A percentile compares a stretch with the other conserved stretches of the same genome.
These are phyloP conservation scores for Syritta pipiens DNA, from an alignment of 2,888 invertebrate genomes.

Conservation along the genomic window DNA sequence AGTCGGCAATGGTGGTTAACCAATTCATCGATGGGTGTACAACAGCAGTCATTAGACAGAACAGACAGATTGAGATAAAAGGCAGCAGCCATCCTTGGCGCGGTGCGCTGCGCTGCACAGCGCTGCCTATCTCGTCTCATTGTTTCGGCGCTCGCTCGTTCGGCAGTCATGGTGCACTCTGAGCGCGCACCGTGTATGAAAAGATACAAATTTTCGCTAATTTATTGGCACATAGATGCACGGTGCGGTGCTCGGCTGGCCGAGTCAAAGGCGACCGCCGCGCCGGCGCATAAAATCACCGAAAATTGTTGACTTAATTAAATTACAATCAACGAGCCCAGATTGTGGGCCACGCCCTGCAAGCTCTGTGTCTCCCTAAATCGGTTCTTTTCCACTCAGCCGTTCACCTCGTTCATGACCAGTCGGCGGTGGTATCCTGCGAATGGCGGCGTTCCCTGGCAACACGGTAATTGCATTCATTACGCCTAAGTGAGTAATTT, in stretches of 20 bases:
- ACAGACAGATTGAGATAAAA: slow-evolving; percentile 69
- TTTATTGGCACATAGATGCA: slow-evolving; percentile 66
- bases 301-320: slow-evolving; percentile 58
- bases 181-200: slow-evolving; percentile 9
- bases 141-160: slow-evolving; percentile 30
- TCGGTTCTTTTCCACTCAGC: slow-evolving; percentile 5
- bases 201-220: slow-evolving; percentile 68
- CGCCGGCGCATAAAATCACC: slow-evolving; percentile 38
- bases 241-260: slow-evolving; percentile 29
- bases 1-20: slow-evolving; percentile 56
- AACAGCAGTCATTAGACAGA: slow-evolving; percentile 69
- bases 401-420: slow-evolving; percentile 43
- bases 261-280: slow-evolving; percentile 51
- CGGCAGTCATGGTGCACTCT: slow-evolving; percentile 4
- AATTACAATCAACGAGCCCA: slow-evolving; percentile 10
- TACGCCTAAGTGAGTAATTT: slow-evolving; percentile 66
- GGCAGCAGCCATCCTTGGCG: slow-evolving; percentile 60
- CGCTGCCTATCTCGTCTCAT: slow-evolving; percentile 27
- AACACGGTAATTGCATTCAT: slow-evolving; percentile 65
- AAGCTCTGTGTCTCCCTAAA: slow-evolving; percentile 23
- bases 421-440: slow-evolving; percentile 43
- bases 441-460: slow-evolving; percentile 61
- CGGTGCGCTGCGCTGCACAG: neutral
- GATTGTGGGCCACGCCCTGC: slow-evolving; percentile 25
- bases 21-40: slow-evolving; percentile 69